A percentile compares a stretch with the other conserved stretches of the same genome.
Evolutionary conservation across 2,113 vertebrate genomes (phyloP).

Genomic region (Myrmecophaga tridactyla): DNA sequence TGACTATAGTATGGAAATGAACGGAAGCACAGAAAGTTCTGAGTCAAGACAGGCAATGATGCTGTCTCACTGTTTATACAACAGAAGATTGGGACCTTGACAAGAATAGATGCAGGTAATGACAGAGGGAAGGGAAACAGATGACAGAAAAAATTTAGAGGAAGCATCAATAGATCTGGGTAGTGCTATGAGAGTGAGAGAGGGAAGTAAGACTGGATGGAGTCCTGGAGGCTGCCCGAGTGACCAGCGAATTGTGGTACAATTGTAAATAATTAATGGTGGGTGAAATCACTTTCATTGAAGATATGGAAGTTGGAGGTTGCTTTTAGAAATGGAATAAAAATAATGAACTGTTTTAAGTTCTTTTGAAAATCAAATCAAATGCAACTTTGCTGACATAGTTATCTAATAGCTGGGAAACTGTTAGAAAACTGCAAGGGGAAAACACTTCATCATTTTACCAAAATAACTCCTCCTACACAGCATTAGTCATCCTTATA

Average conservation of each 20-base stretch:
- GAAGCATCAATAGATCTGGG: background rate
- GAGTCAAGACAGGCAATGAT: background rate
- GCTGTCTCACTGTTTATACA: too few relatives aligned
- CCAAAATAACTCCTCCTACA: conserved; percentile 37
- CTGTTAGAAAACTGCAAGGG: background rate
- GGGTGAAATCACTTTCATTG: background rate
- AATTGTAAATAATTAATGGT: background rate
- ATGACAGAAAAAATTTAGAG: background rate
- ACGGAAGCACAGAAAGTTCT: background rate
- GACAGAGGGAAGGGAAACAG: background rate
- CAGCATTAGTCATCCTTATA: conserved; percentile 34
- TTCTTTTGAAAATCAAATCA: conserved; percentile 34
- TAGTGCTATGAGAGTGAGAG: background rate
- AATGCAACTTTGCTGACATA: conserved; percentile 35
- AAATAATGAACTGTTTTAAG: conserved; percentile 36
- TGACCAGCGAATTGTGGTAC: background rate
- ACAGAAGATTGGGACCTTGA: background rate
- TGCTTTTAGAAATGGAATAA: conserved; percentile 15
- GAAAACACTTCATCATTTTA: background rate
- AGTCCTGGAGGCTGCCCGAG: background rate
- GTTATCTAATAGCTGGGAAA: conserved; percentile 31
- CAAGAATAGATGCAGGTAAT: background rate
- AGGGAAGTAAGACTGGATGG: background rate
- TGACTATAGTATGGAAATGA: background rate
- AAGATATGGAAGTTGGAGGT: background rate